A percentile compares a stretch with the other conserved stretches of the same genome.
phyloP scores from a whole-genome alignment of 1,140 invertebrate genomes.

The Panulirus ornatus region DNA sequence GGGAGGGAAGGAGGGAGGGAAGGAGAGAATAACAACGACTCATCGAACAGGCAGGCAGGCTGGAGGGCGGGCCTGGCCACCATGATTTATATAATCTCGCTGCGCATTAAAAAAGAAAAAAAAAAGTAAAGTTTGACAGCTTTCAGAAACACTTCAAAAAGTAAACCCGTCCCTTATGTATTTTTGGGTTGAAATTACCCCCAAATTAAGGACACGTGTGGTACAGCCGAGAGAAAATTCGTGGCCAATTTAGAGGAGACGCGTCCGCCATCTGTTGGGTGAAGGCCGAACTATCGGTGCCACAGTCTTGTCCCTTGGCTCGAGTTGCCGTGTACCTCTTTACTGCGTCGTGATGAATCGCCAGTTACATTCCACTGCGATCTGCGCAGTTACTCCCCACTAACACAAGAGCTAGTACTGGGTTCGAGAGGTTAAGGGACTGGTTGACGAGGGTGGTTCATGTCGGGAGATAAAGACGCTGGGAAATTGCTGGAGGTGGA shows the following conservation, averaged over 20 bases:
- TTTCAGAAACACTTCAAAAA: too few relatives aligned
- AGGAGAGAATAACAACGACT: too few relatives aligned
- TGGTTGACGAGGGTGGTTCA: not conserved
- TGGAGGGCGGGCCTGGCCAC: too few relatives aligned
- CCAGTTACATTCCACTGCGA: not conserved
- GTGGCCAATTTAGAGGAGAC: not conserved
- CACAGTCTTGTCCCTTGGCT: not conserved
- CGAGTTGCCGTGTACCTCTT: not conserved
- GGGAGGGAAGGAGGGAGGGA: too few relatives aligned
- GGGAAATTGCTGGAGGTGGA: not conserved
- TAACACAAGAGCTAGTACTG: not conserved
- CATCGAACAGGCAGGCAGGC: too few relatives aligned
- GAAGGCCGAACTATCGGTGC: not conserved
- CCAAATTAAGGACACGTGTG: conserved; percentile 11
- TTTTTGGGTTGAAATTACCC: not conserved
- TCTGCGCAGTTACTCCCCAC: not conserved
- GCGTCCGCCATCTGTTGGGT: conserved; percentile 27
- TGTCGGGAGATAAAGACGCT: conserved; percentile 10
- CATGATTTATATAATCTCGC: too few relatives aligned
- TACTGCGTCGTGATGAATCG: not conserved
- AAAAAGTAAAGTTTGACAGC: too few relatives aligned
- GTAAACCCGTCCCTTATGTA: too few relatives aligned
- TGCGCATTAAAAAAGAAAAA: too few relatives aligned
- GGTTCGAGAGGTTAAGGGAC: not conserved
- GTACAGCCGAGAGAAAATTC: not conserved